Base-by-base conservation (phyloP, 2,888 invertebrate species). In the Spisula subtruncata region DNA sequence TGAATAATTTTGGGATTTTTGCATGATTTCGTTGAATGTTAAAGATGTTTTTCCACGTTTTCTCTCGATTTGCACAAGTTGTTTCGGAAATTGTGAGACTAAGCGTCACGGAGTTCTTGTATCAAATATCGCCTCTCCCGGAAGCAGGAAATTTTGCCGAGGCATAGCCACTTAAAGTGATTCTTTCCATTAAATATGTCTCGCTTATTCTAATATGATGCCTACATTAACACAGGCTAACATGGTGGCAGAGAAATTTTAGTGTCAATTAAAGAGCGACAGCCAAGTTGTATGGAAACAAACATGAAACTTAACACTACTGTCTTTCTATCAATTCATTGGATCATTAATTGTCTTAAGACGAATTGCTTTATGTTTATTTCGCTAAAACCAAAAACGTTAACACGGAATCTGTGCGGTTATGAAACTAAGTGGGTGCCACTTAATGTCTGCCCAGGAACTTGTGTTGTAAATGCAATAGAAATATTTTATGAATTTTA, bases 31-130 rank as follows among this genome's bases (percentile, higher is more conserved):
- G 51, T 35, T 87, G 90, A 89, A 87, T 91, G 85, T 89, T 89
- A 86, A 88, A 89, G 88, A 86, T 85, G 89, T 82, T 87, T 83
- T 88, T 86, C 87, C 91, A 83, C 83, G 87, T 48, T 80, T 85
- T 56, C 80, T 79, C 86, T 88, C 90, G 91, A 92, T 91, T 88
- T 91, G 91, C 89, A 89, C 91, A 91, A 91, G 90, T 90, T 88
- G 88, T 87, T 87, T 87, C 92, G 92, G 92, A 92, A 92, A 92
- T 92, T 91, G 92, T 41, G 75, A 89, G 91, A 90, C 89, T 90
- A 91, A 89, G 86, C 86, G 87, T 81, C 89, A 87, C 88, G 83
- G 66, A 71, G 82, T 81, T 56, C 46, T 16, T 84, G 85, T 86
- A 88, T 91, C 89, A 85, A 88, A 90, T 91, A 90, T 83, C 87